Evolutionary conservation across 2,113 vertebrate genomes (phyloP).

Genomic region (Gobio gobio): DNA sequence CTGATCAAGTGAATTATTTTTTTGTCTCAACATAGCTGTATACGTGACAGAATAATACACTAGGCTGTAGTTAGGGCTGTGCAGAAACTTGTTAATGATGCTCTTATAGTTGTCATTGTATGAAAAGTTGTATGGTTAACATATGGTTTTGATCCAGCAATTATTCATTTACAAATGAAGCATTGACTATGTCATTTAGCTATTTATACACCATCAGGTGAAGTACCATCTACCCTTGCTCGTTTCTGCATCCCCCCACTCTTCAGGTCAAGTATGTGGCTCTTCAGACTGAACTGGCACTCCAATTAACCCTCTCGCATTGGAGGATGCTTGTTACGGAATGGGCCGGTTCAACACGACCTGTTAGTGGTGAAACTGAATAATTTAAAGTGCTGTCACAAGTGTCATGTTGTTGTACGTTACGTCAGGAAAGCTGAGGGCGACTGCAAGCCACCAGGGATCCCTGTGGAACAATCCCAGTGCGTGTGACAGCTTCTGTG

Average conservation of each 20-base stretch:
- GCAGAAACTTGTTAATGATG: too few species aligned
- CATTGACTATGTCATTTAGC: neutral
- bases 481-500: constrained; percentile 50
- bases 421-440: constrained; percentile 28
- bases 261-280: constrained; percentile 2
- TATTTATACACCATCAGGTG: neutral
- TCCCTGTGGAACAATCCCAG: constrained; percentile 40
- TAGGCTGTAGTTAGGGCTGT: too few species aligned
- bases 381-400: constrained; percentile 64
- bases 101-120: too few species aligned
- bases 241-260: neutral
- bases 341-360: neutral
- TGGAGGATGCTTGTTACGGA: constrained; percentile 35
- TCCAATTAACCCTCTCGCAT: constrained; percentile 16
- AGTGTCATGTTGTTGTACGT: constrained; percentile 22
- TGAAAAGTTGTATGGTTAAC: too few species aligned
- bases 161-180: too few species aligned
- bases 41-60: too few species aligned
- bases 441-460: constrained; percentile 26
- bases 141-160: too few species aligned
- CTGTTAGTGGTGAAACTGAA: constrained; percentile 58
- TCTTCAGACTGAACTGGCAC: constrained; percentile 26
- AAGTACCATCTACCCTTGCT: neutral
- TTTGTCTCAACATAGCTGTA: too few species aligned
- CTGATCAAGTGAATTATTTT: too few species aligned